Percentiles rank a stretch among this genome's conserved stretches.
Evolutionary conservation across 2,888 invertebrate genomes (phyloP).

Genomic region (Sinhomidia bicolor): DNA sequence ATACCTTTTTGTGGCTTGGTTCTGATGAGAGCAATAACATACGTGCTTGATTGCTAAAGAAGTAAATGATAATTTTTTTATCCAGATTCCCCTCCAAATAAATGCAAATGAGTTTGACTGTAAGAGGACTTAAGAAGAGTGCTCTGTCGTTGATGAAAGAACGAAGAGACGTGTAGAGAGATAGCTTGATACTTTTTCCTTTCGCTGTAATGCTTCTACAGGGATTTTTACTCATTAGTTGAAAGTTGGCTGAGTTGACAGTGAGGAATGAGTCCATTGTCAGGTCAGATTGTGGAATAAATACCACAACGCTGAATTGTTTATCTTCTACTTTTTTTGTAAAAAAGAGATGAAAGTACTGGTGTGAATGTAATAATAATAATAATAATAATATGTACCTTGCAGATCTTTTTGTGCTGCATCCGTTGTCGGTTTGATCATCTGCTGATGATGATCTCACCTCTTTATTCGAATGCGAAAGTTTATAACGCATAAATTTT

Average conservation of each 20-base stretch:
- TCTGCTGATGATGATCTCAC: constrained; percentile 6
- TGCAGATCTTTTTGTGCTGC: constrained; percentile 3
- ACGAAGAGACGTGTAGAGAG: not conserved
- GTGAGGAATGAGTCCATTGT: constrained; percentile 47
- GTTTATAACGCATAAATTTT: not conserved
- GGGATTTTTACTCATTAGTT: constrained; percentile 39
- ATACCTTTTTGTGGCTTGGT: not conserved
- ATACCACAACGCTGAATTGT: constrained; percentile 8
- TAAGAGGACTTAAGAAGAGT: not conserved
- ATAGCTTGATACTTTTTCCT: not conserved
- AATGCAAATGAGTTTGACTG: constrained; percentile 9
- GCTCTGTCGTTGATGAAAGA: not conserved
- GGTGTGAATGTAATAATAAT: constrained; percentile 21
- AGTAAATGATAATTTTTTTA: constrained; percentile 14
- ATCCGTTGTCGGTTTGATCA: constrained; percentile 41
- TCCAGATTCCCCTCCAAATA: constrained; percentile 19
- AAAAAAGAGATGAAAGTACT: not conserved
- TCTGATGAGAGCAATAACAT: not conserved
- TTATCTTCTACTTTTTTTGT: constrained; percentile 12
- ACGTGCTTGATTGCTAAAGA: not conserved
- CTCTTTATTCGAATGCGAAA: not conserved
- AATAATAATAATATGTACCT: too few relatives aligned
- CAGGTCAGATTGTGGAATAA: not conserved
- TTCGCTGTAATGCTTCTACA: not conserved
- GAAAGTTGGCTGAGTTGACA: constrained; percentile 20